These are phyloP conservation scores for Brachyrhaphis roseni DNA, from an alignment of 2,797 vertebrate species.

Conservation along the genomic window DNA sequence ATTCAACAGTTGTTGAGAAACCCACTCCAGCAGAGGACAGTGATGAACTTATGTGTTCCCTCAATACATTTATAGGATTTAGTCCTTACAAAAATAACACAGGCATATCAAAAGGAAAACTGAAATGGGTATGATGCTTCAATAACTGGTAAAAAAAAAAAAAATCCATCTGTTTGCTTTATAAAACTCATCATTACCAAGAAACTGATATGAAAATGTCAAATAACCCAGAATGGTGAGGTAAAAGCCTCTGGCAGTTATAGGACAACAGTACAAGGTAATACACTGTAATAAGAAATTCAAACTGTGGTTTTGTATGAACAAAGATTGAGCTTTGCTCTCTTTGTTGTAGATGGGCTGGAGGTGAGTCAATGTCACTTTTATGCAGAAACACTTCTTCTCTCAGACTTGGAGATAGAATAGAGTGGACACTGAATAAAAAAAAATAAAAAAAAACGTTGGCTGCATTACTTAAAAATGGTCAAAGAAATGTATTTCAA, in stretches of 20 bases:
- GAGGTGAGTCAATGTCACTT: conserved; percentile 68
- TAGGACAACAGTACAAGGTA: conserved; percentile 54
- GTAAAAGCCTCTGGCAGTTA: conserved; percentile 43
- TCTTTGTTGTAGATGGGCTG: conserved; percentile 51
- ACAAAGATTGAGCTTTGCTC: conserved; percentile 12
- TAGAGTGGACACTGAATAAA: conserved; percentile 26
- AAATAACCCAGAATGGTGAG: conserved; percentile 39
- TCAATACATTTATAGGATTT: conserved; percentile 26
- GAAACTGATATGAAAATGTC: conserved; percentile 66
- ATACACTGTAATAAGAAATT: background rate
- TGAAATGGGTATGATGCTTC: conserved; percentile 28
- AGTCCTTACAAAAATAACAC: conserved; percentile 2
- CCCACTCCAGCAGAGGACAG: rapidly evolving
- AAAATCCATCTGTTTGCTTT: conserved; percentile 30
- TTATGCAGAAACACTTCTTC: conserved; percentile 52
- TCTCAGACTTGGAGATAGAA: background rate
- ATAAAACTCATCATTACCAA: conserved; percentile 43
- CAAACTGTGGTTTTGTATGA: background rate
- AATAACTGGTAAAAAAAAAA: conserved; percentile 25
- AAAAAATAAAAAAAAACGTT: background rate
- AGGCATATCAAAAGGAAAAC: conserved; percentile 48
- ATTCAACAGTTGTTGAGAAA: conserved; percentile 33
- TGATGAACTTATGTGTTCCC: conserved; percentile 59
- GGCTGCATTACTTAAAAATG: background rate
- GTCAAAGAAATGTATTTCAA: background rate